Evolutionary conservation across 2,797 vertebrate genomes (phyloP).

Genomic region (Thalassophryne amazonica): DNA sequence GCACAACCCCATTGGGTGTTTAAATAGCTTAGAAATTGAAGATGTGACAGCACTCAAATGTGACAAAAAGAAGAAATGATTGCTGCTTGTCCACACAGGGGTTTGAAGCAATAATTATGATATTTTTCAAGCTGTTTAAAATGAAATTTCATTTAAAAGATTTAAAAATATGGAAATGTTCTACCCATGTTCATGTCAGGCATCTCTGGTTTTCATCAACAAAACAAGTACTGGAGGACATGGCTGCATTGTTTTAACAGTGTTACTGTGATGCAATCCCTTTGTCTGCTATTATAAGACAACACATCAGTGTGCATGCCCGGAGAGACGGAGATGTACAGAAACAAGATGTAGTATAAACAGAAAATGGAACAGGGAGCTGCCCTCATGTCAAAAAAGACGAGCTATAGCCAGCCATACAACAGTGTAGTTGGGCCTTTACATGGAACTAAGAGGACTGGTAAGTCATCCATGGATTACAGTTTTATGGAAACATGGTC

Average conservation of each 20-base stretch:
- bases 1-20: conserved; percentile 23
- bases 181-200: conserved; percentile 43
- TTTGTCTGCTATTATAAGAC: conserved; percentile 68
- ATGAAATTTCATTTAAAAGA: conserved; percentile 18
- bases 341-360: conserved; percentile 20
- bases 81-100: not conserved
- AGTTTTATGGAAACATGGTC: too few relatives aligned
- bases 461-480: conserved; percentile 31
- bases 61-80: not conserved
- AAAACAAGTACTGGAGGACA: conserved; percentile 52
- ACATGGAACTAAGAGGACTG: conserved; percentile 21
- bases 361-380: conserved; percentile 2
- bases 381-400: too few relatives aligned
- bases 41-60: conserved; percentile 3
- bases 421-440: conserved; percentile 1
- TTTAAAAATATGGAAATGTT: conserved; percentile 26
- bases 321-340: conserved; percentile 45
- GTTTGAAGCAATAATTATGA: not conserved
- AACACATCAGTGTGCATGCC: conserved; percentile 38
- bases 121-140: conserved; percentile 5
- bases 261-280: conserved; percentile 65
- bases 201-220: conserved; percentile 63
- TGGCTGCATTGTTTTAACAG: conserved; percentile 57
- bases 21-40: not conserved
- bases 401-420: conserved; percentile 37